These are phyloP conservation scores for Chaetogeoica ovagalla DNA, from an alignment of 2,888 invertebrate species.

Conservation along the genomic window DNA sequence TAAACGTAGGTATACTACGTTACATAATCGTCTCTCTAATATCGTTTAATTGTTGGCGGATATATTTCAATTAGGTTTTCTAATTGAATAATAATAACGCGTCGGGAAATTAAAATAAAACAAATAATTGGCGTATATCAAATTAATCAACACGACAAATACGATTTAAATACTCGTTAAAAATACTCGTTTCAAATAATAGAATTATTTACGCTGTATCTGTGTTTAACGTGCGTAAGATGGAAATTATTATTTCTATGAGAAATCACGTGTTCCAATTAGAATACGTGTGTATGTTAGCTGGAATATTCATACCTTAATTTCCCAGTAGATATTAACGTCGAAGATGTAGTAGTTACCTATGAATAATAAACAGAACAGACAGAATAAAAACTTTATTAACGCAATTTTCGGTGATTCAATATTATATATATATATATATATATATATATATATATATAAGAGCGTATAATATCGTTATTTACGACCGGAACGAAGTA, in stretches of 20 bases:
- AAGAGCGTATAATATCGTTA: neutral
- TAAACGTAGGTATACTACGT: too few species aligned
- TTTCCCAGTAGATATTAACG: neutral
- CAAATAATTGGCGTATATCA: too few species aligned
- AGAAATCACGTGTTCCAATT: neutral
- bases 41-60: too few species aligned
- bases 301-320: neutral
- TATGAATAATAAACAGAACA: neutral
- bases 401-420: neutral
- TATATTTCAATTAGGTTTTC: too few species aligned
- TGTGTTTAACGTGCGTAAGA: too few species aligned
- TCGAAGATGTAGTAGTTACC: neutral
- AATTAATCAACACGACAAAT: too few species aligned
- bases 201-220: neutral
- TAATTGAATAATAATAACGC: too few species aligned
- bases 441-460: neutral
- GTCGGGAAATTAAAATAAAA: too few species aligned
- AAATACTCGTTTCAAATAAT: too few species aligned
- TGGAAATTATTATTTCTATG: neutral
- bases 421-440: neutral
- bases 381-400: conserved; percentile 9
- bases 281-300: neutral
- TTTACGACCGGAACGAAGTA: conserved; percentile 25
- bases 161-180: too few species aligned
- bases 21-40: too few species aligned